Evolutionary conservation across 2,797 vertebrate species (phyloP), one percentile per base, ranked within the genome.

Genomic region (Paedocypris micromegethes): DNA sequence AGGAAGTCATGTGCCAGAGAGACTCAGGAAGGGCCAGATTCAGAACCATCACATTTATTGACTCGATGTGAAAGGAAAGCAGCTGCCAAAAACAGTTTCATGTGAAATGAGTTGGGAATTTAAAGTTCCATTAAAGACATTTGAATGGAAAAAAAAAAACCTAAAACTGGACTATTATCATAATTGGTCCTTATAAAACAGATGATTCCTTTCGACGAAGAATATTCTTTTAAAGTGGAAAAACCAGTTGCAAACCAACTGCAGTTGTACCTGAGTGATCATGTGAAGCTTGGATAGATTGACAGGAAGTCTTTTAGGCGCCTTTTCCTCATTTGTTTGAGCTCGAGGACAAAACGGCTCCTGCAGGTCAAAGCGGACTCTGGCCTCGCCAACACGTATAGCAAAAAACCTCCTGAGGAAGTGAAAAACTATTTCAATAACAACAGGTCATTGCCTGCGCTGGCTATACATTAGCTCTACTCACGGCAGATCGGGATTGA

Each of bases 1-100:
- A 87, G 64, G 94, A 82, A 1, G 94, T 94, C 90, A 97, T 89
- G 81, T 99, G 96, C 95, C 95, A 98, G 7, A 99, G 90, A 37
- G 95, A 97, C 77, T 98, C 97, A 0, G 94, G 90, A 58, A 92
- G 88, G 5, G 91, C 91, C 70, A 94, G 82, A 53, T 97, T 96
- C 76, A 98, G 86, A 57, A 98, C 93, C 91, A 98, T 97, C 83
- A 98, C 82, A 60, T 96, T 97, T 83, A 99, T 84, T 42, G 96
- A 95, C 73, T 91, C 89, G 76, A 98, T 58, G 44, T 97, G 95
- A 79, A 97, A 83, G 2, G 96, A 98, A 74, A 96, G 84, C 40
- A 96, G 83, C 94, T 97, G 76, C 4, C 50, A 70, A 68, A 44
- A 63, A 62, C 23, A 79, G 8, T 72, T 42, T 72, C 0, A 64